These are phyloP conservation scores for Hozukius guyotensis DNA, from an alignment of 2,797 vertebrate species.

Conservation along the genomic window DNA sequence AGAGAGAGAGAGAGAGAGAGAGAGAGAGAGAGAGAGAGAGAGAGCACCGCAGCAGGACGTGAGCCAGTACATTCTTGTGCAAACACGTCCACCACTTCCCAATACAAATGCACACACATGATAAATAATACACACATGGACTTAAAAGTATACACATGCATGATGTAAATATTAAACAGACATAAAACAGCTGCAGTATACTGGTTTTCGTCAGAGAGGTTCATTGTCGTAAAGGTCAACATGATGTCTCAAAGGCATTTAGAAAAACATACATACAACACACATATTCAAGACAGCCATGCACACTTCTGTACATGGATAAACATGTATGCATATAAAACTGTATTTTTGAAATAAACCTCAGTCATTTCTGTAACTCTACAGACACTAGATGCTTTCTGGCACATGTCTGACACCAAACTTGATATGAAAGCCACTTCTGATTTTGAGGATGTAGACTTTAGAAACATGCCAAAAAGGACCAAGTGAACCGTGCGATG, in stretches of 20 bases:
- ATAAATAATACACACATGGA: not conserved
- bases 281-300: not conserved
- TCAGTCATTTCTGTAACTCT: not conserved
- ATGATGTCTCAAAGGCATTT: not conserved
- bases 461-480: not conserved
- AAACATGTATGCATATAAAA: not conserved
- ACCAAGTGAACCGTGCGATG: no score
- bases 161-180: not conserved
- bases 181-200: not conserved
- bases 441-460: not conserved
- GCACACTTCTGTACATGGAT: not conserved
- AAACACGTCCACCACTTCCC: constrained; percentile 21
- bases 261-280: not conserved
- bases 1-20: not conserved
- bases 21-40: not conserved
- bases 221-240: not conserved
- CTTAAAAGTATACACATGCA: not conserved
- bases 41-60: constrained; percentile 23
- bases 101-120: not conserved
- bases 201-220: not conserved
- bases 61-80: constrained; percentile 20
- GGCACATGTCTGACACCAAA: not conserved
- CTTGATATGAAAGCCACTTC: not conserved
- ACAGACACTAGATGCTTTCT: not conserved
- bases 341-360: not conserved